Percentiles rank a stretch among this genome's conserved stretches.
These are phyloP conservation scores for Danio jaintianensis DNA, from an alignment of 2,797 vertebrate species.

Conservation along the genomic window DNA sequence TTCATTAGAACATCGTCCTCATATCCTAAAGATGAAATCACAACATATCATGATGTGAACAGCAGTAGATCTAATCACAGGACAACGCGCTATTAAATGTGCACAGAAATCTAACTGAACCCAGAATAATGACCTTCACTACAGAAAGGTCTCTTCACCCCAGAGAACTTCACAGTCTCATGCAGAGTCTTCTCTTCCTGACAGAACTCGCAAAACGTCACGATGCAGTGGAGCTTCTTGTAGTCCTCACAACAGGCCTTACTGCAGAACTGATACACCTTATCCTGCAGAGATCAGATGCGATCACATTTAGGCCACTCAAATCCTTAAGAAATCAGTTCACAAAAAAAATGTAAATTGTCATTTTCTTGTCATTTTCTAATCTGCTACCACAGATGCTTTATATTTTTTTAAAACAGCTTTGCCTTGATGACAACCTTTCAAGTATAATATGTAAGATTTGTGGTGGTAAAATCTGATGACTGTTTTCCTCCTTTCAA, in stretches of 20 bases:
- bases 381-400: no score
- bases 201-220: conserved; percentile 97
- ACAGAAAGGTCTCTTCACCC: conserved; percentile 95
- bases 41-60: conserved; percentile 47
- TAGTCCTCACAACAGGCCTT: conserved; percentile 96
- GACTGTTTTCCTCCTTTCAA: no score
- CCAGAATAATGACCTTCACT: conserved; percentile 87
- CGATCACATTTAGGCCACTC: neutral
- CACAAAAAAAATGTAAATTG: neutral
- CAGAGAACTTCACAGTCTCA: conserved; percentile 95
- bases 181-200: conserved; percentile 98
- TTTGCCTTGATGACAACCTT: no score
- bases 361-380: neutral
- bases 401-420: no score
- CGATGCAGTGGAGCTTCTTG: conserved; percentile 98
- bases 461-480: no score
- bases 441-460: no score
- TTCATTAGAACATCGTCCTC: conserved; percentile 22
- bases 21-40: conserved; percentile 28
- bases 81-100: conserved; percentile 8
- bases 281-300: conserved; percentile 81
- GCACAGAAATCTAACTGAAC: neutral
- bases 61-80: conserved; percentile 38
- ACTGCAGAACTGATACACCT: conserved; percentile 97
- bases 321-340: neutral